These are phyloP conservation scores for Tetanocera ferruginea DNA, from an alignment of 2,888 invertebrate species.

Conservation along the genomic window DNA sequence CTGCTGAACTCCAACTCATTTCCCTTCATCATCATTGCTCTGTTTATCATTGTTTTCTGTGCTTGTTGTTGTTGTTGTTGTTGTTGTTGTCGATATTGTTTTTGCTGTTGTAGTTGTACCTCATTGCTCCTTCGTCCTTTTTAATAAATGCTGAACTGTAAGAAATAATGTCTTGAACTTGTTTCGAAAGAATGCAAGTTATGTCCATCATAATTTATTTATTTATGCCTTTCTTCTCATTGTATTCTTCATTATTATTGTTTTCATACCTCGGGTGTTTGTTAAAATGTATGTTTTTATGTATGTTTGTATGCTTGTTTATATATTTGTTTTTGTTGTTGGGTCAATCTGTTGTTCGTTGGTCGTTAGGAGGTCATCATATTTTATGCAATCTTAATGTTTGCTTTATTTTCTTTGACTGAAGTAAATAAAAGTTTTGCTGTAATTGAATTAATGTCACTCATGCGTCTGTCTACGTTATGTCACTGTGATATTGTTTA, in stretches of 20 bases:
- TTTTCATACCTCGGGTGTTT: background rate
- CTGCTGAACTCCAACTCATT: too few species aligned
- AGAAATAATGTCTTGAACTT: constrained; percentile 4
- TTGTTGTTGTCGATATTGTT: background rate
- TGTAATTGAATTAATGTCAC: constrained; percentile 7
- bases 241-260: background rate
- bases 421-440: background rate
- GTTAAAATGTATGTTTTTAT: background rate
- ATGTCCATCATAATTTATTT: constrained; percentile 11
- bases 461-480: background rate
- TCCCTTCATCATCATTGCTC: too few species aligned
- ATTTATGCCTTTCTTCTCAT: background rate
- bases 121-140: background rate
- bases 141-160: constrained; percentile 6
- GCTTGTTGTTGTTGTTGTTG: background rate
- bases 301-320: background rate
- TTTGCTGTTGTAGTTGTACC: background rate
- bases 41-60: too few species aligned
- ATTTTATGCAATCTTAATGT: too few species aligned
- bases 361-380: too few species aligned
- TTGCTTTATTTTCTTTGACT: too few species aligned
- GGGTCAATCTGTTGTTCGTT: background rate
- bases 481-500: too few species aligned
- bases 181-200: background rate
- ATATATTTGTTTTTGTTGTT: background rate